Percentiles rank a stretch among this genome's conserved stretches.
Conservation (phyloP, 37 sponge, comb jelly and placozoan genomes). For the Oscarella lobularis region DNA sequence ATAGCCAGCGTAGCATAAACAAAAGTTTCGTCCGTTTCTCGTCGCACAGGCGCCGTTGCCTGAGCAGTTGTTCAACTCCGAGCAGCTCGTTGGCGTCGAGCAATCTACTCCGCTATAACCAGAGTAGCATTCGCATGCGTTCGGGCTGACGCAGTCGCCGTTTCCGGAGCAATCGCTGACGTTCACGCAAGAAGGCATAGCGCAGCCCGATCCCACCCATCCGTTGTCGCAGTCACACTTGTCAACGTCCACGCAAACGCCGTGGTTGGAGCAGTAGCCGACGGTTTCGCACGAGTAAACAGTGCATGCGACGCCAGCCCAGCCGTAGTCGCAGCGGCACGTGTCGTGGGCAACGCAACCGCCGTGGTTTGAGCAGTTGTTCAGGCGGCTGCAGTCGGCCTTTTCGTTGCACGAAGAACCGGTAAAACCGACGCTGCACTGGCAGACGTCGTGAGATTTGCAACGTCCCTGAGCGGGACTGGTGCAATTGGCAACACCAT, state of each 20-base stretch:
- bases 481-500: background rate
- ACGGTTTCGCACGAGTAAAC: background rate
- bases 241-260: background rate
- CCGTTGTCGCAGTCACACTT: background rate
- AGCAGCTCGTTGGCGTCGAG: background rate
- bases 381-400: background rate
- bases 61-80: background rate
- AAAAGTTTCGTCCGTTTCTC: background rate
- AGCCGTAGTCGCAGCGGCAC: background rate
- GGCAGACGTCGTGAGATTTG: background rate
- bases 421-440: background rate
- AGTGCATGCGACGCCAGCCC: background rate
- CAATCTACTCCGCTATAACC: background rate
- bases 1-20: background rate
- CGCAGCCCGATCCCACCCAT: background rate
- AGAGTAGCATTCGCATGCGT: background rate
- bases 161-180: background rate
- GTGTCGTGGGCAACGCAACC: background rate
- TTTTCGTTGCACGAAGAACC: background rate
- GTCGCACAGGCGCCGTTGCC: background rate
- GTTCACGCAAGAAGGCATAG: background rate
- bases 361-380: background rate
- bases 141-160: background rate
- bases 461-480: background rate
- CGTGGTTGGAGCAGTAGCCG: background rate